Evolutionary conservation across 2,797 vertebrate genomes (phyloP), one percentile per base, ranked within the genome.

Genomic region (Diceros bicornis): DNA sequence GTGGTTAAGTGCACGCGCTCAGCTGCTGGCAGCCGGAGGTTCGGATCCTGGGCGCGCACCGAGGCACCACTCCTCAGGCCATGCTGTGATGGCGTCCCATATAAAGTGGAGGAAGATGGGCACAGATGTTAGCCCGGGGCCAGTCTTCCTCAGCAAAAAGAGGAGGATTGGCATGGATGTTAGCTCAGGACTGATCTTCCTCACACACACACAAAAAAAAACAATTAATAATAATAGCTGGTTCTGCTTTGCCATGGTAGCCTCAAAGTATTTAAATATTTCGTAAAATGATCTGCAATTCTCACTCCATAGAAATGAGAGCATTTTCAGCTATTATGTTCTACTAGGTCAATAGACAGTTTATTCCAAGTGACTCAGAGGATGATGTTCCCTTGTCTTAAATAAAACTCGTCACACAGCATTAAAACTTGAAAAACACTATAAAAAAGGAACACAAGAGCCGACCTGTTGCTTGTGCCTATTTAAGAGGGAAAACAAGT

Each of bases 231-330:
- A 55, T 34, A 81, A 47, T 37, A 41, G 27, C 69, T 82, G 47
- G 50, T 66, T 83, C 85, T 91, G 47, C 59, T 85, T 86, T 47
- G 27, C 20, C 47, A 91, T 7, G 59, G 44, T 12, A 34, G 21
- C 34, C 68, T 95, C 44, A 71, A 86, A 82, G 79, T 89, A 52
- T 64, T 92, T 88, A 94, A 91, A 72, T 95, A 94, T 83, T 72
- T 92, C n/a, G 41, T 52, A 41, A 83, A 95, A 66, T 20, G 68
- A 93, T 64, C 57, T 89, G 12, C 62, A 89, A 95, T 90, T 92
- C 14, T 66, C 62, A 92, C 16, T 93, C 34, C 20, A 88, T 37
- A 66, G 47, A 27, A 94, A 91, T 34, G n/a, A 90, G 9, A 66
- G 16, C 17, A 93, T 89, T 83, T 97, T 95, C 55, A 93, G 93